These are phyloP conservation scores for Leptinotarsa lineolata DNA, from an alignment of 1,140 invertebrate genomes.

Conservation along the genomic window DNA sequence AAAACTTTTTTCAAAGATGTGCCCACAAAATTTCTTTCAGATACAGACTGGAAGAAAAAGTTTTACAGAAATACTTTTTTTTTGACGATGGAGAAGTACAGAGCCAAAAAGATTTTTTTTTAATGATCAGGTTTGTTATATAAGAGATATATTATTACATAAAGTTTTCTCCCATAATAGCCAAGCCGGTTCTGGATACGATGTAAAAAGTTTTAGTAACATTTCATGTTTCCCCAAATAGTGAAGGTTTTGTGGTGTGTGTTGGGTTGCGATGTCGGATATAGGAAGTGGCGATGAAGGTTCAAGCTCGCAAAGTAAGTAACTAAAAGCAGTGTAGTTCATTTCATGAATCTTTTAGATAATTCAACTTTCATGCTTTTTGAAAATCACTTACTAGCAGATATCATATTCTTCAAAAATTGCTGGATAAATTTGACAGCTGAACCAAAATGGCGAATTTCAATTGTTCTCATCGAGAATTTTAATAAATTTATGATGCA, in stretches of 20 bases:
- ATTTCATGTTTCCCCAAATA: slow-evolving; percentile 50
- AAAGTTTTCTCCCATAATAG: no score
- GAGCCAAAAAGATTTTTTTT: no score
- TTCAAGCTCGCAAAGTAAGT: slow-evolving; percentile 73
- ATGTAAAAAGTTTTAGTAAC: slow-evolving; percentile 43
- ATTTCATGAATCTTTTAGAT: no score
- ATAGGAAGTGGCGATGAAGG: slow-evolving; percentile 73
- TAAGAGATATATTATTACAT: no score
- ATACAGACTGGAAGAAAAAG: no score
- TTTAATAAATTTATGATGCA: slow-evolving; percentile 52
- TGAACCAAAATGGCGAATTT: slow-evolving; percentile 58
- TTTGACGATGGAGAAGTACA: no score
- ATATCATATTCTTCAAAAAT: background rate
- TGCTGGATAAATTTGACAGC: slow-evolving; percentile 55
- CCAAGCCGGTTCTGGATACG: slow-evolving; percentile 28
- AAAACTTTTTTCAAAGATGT: no score
- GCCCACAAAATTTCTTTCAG: no score
- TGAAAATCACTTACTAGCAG: background rate
- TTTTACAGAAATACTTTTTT: no score
- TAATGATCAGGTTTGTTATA: no score
- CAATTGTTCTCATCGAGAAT: slow-evolving; percentile 42
- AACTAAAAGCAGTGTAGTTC: slow-evolving; percentile 23
- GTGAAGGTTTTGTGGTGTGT: slow-evolving; percentile 56
- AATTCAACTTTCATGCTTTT: background rate
- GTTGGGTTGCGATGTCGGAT: slow-evolving; percentile 70